Conservation (phyloP, 2,797 vertebrate genomes). For the Hydrolagus colliei region DNA sequence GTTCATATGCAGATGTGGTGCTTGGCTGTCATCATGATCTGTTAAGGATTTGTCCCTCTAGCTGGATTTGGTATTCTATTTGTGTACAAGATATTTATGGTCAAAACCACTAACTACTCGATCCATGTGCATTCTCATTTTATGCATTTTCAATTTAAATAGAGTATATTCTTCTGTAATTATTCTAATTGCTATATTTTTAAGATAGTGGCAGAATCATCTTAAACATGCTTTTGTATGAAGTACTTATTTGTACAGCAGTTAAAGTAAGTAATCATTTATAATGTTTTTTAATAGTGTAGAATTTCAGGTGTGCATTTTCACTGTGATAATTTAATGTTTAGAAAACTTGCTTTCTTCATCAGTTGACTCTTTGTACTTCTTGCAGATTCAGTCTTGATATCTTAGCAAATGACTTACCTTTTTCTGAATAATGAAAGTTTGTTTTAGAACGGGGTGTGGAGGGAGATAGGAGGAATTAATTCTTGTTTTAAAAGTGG, state of each 20-base stretch:
- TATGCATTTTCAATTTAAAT: not conserved
- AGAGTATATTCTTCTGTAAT: not conserved
- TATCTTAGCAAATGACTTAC: conserved; percentile 33
- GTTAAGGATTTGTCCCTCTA: conserved; percentile 53
- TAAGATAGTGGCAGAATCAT: not conserved
- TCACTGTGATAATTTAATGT: conserved; percentile 35
- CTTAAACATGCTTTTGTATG: conserved; percentile 33
- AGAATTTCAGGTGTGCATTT: conserved; percentile 33
- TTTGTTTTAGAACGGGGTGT: conserved; percentile 21
- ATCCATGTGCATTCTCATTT: not conserved
- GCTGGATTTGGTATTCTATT: conserved; percentile 43
- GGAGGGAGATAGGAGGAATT: not conserved
- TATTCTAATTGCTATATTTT: not conserved
- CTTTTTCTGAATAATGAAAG: conserved; percentile 36
- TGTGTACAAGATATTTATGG: conserved; percentile 37
- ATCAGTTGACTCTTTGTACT: not conserved
- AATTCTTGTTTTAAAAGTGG: not conserved
- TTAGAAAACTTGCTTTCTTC: conserved; percentile 34
- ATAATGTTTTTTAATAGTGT: conserved; percentile 27
- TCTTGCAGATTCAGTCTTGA: conserved; percentile 37
- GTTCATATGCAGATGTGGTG: conserved; percentile 55
- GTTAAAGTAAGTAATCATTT: conserved; percentile 35
- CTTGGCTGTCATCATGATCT: conserved; percentile 47
- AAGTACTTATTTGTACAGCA: conserved; percentile 29
- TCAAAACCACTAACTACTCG: not conserved